Evolutionary conservation across 2,888 invertebrate species (phyloP).

Genomic region (Scaptomyza polygonia): DNA sequence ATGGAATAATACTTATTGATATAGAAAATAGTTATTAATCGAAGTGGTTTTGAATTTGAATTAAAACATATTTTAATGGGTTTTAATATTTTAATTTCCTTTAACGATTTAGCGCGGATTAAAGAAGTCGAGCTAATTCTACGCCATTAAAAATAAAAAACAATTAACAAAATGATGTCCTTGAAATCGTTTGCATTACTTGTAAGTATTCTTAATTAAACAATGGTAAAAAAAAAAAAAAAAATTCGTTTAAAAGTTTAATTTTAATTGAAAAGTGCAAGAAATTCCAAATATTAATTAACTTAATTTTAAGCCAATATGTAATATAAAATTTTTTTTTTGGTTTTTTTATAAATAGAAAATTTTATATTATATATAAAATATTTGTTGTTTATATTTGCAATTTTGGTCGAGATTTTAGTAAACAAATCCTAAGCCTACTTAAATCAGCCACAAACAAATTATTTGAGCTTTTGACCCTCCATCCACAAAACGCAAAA

Average conservation of each 20-base stretch:
- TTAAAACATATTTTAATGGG: neutral
- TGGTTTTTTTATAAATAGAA: too few species aligned
- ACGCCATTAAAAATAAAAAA: conserved; percentile 31
- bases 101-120: conserved; percentile 40
- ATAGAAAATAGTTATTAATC: conserved; percentile 1
- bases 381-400: too few species aligned
- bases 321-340: too few species aligned
- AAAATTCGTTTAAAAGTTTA: too few species aligned
- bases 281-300: too few species aligned
- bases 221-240: too few species aligned
- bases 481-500: conserved; percentile 6
- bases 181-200: conserved; percentile 66
- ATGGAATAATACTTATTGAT: conserved; percentile 3
- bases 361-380: too few species aligned
- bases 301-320: too few species aligned
- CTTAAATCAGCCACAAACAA: conserved; percentile 70
- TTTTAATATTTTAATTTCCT: conserved; percentile 22
- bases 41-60: conserved; percentile 13
- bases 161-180: conserved; percentile 66
- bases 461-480: conserved; percentile 58
- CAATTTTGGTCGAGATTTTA: conserved; percentile 20
- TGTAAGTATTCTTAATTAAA: conserved; percentile 60
- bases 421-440: conserved; percentile 51
- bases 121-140: conserved; percentile 21
- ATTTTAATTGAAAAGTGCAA: neutral